These are phyloP conservation scores for Malurus splendens DNA, from an alignment of 2,797 vertebrate species.

Conservation along the genomic window DNA sequence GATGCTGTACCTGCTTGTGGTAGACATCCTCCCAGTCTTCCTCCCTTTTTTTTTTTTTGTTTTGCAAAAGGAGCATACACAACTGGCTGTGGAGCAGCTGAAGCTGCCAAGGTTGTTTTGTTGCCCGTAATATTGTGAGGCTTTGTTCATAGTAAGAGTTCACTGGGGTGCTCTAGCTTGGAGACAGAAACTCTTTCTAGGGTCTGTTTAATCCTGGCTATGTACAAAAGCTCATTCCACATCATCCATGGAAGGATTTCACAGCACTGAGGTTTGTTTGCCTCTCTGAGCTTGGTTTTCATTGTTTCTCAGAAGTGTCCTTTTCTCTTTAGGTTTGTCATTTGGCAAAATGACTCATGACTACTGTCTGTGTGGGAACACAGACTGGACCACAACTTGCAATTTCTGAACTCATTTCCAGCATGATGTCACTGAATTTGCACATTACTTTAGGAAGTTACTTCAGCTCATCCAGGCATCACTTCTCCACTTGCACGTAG, in stretches of 20 bases:
- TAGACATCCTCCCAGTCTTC: neutral
- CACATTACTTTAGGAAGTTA: neutral
- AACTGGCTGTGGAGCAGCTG: neutral
- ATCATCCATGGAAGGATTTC: neutral
- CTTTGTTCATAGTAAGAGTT: neutral
- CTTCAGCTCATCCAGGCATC: neutral
- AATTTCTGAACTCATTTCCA: neutral
- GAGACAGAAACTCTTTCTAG: neutral
- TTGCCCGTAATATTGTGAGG: neutral
- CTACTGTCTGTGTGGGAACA: neutral
- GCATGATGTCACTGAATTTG: neutral
- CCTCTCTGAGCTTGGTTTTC: neutral
- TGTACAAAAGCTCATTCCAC: neutral
- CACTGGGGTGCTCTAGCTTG: neutral
- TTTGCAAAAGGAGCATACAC: neutral
- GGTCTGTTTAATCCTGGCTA: neutral
- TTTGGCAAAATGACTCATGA: neutral
- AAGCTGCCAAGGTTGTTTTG: neutral
- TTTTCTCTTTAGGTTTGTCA: neutral
- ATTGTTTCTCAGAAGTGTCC: neutral
- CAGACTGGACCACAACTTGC: neutral
- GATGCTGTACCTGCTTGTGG: neutral
- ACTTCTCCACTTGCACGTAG: neutral
- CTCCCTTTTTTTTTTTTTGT: neutral
- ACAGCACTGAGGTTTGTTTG: neutral